Evolutionary conservation across 2,888 invertebrate species (phyloP).

Genomic region (Tiliacea citrago): DNA sequence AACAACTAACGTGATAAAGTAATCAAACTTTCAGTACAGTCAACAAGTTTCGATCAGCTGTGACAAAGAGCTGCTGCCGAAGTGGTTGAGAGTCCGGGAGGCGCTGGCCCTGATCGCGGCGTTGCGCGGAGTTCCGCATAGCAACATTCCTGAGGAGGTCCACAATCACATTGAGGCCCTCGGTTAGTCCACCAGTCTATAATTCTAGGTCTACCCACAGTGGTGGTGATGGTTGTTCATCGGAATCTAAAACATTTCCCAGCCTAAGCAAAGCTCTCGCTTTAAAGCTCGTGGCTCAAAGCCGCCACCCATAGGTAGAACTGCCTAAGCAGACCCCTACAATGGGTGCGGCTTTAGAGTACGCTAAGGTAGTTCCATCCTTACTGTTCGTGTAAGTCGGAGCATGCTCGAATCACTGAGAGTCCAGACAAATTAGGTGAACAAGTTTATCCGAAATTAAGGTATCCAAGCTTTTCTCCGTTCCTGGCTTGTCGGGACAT

Average conservation of each 20-base stretch:
- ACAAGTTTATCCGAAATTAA: background rate
- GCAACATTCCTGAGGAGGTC: conserved; percentile 70
- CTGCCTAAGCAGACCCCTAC: background rate
- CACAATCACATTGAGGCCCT: conserved; percentile 77
- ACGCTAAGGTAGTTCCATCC: background rate
- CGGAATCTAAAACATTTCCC: background rate
- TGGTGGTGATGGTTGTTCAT: background rate
- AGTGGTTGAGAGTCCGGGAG: conserved; percentile 81
- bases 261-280: background rate
- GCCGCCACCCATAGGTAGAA: background rate
- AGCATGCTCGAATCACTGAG: background rate
- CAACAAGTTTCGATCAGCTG: conserved; percentile 77
- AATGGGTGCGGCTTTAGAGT: background rate
- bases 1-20: background rate
- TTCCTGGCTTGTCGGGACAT: background rate
- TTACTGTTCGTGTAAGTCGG: background rate
- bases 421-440: background rate
- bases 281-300: background rate
- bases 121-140: conserved; percentile 80
- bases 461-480: background rate
- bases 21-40: conserved; percentile 73
- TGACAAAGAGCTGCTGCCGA: conserved; percentile 72
- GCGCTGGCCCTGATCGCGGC: conserved; percentile 77
- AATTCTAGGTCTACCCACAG: background rate
- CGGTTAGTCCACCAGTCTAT: conserved; percentile 66